These are phyloP conservation scores for Chaenocephalus aceratus DNA, from an alignment of 2,113 vertebrate genomes.

Conservation along the genomic window DNA sequence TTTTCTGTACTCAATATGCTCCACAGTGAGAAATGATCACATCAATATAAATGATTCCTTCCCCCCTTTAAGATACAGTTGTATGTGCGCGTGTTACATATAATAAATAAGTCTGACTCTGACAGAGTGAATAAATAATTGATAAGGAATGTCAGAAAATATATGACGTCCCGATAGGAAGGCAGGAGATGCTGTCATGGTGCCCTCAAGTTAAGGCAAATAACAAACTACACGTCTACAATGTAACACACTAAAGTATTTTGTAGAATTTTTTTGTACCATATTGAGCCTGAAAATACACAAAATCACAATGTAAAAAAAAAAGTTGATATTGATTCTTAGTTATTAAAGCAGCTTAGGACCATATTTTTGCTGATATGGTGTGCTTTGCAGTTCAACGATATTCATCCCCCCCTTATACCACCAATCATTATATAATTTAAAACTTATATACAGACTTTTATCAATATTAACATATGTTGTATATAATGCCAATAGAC, in stretches of 20 bases:
- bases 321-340: too few relatives aligned
- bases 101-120: conserved; percentile 17
- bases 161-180: neutral
- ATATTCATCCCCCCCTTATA: neutral
- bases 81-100: neutral
- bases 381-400: neutral
- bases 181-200: neutral
- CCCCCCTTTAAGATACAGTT: neutral
- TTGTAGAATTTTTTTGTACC: neutral
- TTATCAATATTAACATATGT: neutral
- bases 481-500: neutral
- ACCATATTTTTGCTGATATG: neutral
- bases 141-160: neutral
- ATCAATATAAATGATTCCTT: conserved; percentile 14
- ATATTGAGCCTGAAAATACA: neutral
- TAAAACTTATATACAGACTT: neutral
- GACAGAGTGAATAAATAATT: neutral
- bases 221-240: neutral
- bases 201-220: neutral
- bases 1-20: conserved; percentile 13
- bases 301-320: too few relatives aligned
- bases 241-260: neutral
- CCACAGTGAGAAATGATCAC: conserved; percentile 33
- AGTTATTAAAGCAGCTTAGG: neutral
- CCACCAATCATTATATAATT: neutral